These are phyloP conservation scores for Urocynchramus pylzowi DNA, from an alignment of 2,113 vertebrate genomes.

Conservation along the genomic window DNA sequence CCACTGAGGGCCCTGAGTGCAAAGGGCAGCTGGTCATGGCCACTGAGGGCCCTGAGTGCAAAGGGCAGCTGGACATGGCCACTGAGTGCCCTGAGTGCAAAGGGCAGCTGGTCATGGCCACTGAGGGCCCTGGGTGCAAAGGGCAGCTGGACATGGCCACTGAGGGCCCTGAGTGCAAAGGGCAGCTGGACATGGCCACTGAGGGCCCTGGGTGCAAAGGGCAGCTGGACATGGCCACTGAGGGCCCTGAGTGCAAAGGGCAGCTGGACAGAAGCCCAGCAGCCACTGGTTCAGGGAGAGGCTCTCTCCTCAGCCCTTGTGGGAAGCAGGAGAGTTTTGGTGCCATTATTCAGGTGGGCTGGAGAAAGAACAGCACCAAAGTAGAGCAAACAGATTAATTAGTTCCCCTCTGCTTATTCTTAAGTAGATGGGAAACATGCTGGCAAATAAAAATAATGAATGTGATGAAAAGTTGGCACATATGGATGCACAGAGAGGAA, in stretches of 20 bases:
- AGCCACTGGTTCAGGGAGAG: rapidly evolving
- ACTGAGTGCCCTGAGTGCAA: neutral
- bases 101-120: neutral
- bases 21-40: neutral
- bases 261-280: rapidly evolving
- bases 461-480: neutral
- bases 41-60: too few relatives aligned
- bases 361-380: neutral
- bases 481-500: conserved; percentile 29
- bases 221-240: rapidly evolving
- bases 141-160: neutral
- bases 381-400: neutral
- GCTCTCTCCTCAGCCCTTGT: neutral
- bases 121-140: neutral
- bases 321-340: neutral
- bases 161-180: neutral
- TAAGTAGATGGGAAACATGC: conserved; percentile 9
- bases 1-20: too few relatives aligned
- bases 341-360: neutral
- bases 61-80: neutral
- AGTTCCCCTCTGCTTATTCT: neutral
- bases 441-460: conserved; percentile 34
- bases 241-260: neutral
- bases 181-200: neutral
- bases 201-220: neutral